These are phyloP conservation scores for Syndactyla subalaris DNA, from an alignment of 2,797 vertebrate genomes.

Conservation along the genomic window DNA sequence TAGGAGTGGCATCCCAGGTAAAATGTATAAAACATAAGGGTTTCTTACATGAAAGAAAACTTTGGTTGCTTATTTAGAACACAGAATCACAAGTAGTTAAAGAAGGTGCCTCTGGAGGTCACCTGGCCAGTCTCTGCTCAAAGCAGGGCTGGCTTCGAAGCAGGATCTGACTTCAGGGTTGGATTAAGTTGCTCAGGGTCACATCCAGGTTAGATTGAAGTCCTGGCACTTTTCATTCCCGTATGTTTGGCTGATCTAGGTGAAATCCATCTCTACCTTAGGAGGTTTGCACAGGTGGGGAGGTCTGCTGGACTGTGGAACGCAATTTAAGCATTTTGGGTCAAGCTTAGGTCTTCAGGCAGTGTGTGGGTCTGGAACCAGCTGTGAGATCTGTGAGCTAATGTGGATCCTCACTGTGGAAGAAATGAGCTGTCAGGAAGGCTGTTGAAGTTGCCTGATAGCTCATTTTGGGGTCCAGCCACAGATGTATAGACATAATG, in stretches of 20 bases:
- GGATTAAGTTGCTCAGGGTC: background rate
- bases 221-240: background rate
- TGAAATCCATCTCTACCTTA: background rate
- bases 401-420: background rate
- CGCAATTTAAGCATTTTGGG: background rate
- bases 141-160: background rate
- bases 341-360: background rate
- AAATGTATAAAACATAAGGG: background rate
- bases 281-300: background rate
- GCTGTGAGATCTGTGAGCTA: background rate
- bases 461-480: background rate
- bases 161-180: background rate
- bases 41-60: background rate
- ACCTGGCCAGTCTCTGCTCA: background rate
- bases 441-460: background rate
- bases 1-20: background rate
- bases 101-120: background rate
- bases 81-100: background rate
- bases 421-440: background rate
- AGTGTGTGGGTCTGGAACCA: background rate
- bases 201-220: background rate
- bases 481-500: background rate
- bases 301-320: background rate
- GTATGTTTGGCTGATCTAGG: rapidly evolving
- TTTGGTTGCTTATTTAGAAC: background rate